phyloP scores from a whole-genome alignment of 2,888 invertebrate genomes.

The Patella caerulea region DNA sequence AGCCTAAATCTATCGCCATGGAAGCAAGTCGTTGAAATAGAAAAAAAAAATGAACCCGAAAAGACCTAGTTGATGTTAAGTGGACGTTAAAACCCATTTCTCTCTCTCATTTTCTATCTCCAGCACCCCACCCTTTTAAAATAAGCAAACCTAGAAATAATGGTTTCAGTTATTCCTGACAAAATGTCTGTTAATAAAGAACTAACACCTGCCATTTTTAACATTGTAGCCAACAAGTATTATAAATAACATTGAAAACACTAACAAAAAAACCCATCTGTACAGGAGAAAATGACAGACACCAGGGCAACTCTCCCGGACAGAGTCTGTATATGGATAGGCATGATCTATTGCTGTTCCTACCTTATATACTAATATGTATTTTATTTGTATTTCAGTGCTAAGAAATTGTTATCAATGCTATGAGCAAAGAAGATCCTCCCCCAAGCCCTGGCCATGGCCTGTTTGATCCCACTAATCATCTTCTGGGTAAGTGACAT shows the following conservation, averaged over 20 bases:
- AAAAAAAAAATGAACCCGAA: no score
- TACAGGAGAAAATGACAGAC: no score
- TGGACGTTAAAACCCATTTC: no score
- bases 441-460: constrained; percentile 48
- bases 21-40: no score
- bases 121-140: neutral
- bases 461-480: constrained; percentile 53
- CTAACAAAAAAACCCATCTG: no score
- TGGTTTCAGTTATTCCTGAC: neutral
- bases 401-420: constrained; percentile 23
- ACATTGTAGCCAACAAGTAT: no score
- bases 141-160: neutral
- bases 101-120: neutral
- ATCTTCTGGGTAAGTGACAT: constrained; percentile 52
- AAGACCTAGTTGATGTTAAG: no score
- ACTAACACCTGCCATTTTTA: neutral
- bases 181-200: neutral
- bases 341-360: no score
- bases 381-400: neutral
- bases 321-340: no score
- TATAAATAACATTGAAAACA: no score
- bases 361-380: neutral
- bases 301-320: no score
- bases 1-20: no score
- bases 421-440: constrained; percentile 63